Conservation (phyloP, 2,113 vertebrate species). For the Fregetta grallaria region DNA sequence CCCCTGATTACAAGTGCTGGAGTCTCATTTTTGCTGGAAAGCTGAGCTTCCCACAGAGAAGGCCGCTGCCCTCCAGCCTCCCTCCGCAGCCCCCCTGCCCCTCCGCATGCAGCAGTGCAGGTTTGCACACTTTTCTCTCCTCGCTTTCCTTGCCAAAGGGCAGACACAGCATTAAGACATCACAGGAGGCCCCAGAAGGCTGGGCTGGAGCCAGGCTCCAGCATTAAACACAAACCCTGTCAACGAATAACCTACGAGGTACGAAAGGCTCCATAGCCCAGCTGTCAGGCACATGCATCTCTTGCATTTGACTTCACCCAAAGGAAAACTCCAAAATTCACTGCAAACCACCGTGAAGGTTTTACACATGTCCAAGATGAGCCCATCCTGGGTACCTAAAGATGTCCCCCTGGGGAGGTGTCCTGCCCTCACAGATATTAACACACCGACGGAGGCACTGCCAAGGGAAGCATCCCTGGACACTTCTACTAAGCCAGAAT, state of each 20-base stretch:
- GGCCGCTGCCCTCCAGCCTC: background rate
- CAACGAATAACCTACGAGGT: background rate
- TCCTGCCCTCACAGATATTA: background rate
- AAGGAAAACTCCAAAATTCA: background rate
- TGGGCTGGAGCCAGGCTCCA: background rate
- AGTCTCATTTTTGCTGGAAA: background rate
- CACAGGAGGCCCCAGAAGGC: background rate
- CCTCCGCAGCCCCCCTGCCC: background rate
- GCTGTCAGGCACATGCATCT: background rate
- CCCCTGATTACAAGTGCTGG: background rate
- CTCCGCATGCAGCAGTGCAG: fast-evolving
- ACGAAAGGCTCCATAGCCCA: background rate
- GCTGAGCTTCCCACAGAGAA: background rate
- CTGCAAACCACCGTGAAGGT: fast-evolving
- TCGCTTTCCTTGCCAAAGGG: background rate
- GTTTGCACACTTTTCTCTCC: background rate
- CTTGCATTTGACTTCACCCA: background rate
- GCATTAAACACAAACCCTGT: background rate
- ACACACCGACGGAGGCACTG: fast-evolving
- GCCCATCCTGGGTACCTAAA: background rate
- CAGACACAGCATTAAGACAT: background rate
- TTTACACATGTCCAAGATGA: background rate
- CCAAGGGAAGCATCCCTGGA: background rate
- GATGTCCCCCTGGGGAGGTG: fast-evolving
- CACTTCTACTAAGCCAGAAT: background rate